Evolutionary conservation across 2,888 invertebrate genomes (phyloP), one percentile per base, ranked within the genome.

Genomic region (Panopea generosa): DNA sequence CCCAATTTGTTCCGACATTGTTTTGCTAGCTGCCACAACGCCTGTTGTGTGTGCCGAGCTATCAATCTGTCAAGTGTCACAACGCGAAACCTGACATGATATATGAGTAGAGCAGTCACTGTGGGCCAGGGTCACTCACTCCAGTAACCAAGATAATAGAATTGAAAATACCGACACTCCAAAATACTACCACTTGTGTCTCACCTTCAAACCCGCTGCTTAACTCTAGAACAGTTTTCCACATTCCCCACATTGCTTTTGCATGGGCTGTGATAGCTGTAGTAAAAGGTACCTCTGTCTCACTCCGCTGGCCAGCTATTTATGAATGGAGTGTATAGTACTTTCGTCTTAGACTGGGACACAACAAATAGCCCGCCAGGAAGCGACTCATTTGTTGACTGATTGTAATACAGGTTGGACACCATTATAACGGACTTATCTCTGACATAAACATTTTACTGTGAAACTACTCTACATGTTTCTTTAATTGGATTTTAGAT

Each of bases 51-150:
- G 75, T 75, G 57, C 20, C 33, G 75, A 82, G 77, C 87, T 86
- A 86, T 86, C 87, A 86, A 88, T 83, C 88, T 89, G 89, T 89
- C 89, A 89, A 87, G 88, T 89, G 89, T 88, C 89, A 88, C 82
- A 81, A 85, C 84, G 80, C 85, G 84, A 83, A 85, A 87, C 82
- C 87, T 88, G 88, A 85, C 88, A 88, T 88, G 89, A 89, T 89
- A 84, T 88, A 89, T 84, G 83, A 85, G 86, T 70, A 78, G 77
- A 79, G 82, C 85, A 84, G 84, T 85, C 87, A 86, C 77, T 81
- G 72, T 72, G 84, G 86, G 84, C 77, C 79, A 72, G 84, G 85
- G 86, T 82, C 80, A 76, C 62, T 71, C 65, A 55, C 68, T 62
- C 55, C n/a, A 49, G 47, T 71, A 73, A 47, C 56, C 52, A 70